Conservation (phyloP, 1,140 invertebrate genomes). For the Leptestheria dahalacensis region DNA sequence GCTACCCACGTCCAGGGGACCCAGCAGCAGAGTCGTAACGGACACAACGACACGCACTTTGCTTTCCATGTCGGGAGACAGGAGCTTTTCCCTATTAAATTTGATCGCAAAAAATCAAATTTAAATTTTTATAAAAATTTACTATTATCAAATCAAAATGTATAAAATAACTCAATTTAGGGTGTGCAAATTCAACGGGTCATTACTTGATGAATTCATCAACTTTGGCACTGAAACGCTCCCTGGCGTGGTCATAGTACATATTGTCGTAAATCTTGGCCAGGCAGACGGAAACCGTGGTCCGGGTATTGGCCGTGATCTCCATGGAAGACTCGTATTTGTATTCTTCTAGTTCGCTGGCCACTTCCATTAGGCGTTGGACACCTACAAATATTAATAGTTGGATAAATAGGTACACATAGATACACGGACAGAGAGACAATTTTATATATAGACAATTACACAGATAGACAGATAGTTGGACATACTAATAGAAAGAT, state of each 20-base stretch:
- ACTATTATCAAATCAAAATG: not conserved
- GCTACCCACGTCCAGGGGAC: slow-evolving; percentile 88
- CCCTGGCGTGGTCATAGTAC: slow-evolving; percentile 70
- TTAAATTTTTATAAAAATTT: not conserved
- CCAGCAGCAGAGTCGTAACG: slow-evolving; percentile 76
- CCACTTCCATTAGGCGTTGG: slow-evolving; percentile 66
- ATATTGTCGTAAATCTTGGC: slow-evolving; percentile 84
- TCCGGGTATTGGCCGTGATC: slow-evolving; percentile 68
- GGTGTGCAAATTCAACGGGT: slow-evolving; percentile 3
- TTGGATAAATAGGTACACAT: no score
- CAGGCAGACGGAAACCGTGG: slow-evolving; percentile 73
- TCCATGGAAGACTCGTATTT: slow-evolving; percentile 82
- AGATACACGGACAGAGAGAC: no score
- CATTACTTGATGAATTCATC: slow-evolving; percentile 64
- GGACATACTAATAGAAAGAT: no score
- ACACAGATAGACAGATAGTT: no score
- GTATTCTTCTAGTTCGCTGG: slow-evolving; percentile 75
- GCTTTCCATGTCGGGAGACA: slow-evolving; percentile 72
- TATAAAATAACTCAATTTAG: not conserved
- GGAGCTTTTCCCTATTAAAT: slow-evolving; percentile 51
- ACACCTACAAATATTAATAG: slow-evolving; percentile 34
- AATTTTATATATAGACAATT: slow-evolving; percentile 1
- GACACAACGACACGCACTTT: slow-evolving; percentile 77
- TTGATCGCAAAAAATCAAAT: no score
- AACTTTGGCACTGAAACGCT: slow-evolving; percentile 58